phyloP scores from a whole-genome alignment of 2,113 vertebrate genomes.

The Alexandromys fortis region DNA sequence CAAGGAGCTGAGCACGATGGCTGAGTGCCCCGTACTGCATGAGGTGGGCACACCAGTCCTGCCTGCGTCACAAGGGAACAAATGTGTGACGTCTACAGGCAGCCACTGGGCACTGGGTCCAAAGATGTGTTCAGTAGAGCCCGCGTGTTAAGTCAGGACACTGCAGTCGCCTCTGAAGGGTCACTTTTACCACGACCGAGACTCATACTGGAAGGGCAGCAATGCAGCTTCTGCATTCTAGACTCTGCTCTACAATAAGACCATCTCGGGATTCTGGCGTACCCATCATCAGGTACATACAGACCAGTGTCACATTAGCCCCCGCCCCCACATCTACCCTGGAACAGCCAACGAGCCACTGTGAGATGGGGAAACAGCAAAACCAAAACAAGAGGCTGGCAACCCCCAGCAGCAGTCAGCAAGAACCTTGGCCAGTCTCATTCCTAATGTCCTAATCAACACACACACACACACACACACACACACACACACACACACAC shows the following conservation, averaged over 20 bases:
- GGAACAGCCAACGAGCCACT: background rate
- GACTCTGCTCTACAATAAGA: background rate
- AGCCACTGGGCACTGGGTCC: background rate
- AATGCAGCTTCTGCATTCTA: background rate
- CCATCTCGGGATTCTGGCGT: background rate
- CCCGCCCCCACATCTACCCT: background rate
- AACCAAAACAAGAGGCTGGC: background rate
- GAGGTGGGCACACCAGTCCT: background rate
- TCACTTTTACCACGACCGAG: background rate
- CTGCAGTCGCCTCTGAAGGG: background rate
- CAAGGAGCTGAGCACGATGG: background rate
- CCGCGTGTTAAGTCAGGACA: background rate
- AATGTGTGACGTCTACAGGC: background rate
- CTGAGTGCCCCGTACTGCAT: rapidly evolving
- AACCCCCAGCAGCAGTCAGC: background rate
- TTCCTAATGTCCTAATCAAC: background rate
- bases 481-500: background rate
- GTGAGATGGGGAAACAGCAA: background rate
- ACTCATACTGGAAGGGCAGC: background rate
- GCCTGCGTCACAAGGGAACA: background rate
- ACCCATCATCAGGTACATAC: background rate
- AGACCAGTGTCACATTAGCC: background rate
- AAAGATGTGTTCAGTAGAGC: background rate
- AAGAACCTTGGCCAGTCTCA: background rate
- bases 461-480: background rate